Evolutionary conservation across 2,113 vertebrate species (phyloP).

Genomic region (Notarius lentiginosus): DNA sequence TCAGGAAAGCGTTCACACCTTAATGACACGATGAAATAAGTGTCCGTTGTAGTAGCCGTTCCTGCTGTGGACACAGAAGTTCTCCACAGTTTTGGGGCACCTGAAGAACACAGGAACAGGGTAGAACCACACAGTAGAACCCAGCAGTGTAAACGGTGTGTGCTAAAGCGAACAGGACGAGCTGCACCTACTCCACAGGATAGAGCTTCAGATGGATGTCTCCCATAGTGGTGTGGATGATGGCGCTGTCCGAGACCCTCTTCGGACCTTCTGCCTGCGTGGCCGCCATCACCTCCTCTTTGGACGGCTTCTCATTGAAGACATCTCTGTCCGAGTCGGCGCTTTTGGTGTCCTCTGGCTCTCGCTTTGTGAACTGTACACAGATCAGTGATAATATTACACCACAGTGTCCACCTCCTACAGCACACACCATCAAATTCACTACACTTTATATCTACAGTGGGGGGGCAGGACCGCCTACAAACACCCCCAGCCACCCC

Average conservation of each 20-base stretch:
- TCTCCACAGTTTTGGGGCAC: conserved; percentile 98
- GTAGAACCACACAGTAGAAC: too few species aligned
- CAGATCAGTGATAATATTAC: not conserved
- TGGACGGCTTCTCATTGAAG: conserved; percentile 98
- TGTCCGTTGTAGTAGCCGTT: conserved; percentile 96
- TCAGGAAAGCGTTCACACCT: conserved; percentile 69
- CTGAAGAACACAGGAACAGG: conserved; percentile 61
- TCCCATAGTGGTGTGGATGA: conserved; percentile 98
- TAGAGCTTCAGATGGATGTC: conserved; percentile 98
- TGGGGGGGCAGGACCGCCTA: not conserved
- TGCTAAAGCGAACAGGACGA: too few species aligned
- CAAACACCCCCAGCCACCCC: not conserved
- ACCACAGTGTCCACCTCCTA: not conserved
- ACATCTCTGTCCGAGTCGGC: conserved; percentile 97
- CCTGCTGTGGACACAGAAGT: conserved; percentile 97
- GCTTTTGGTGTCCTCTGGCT: conserved; percentile 96
- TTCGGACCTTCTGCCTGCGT: conserved; percentile 98
- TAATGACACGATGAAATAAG: conserved; percentile 95
- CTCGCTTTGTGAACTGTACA: conserved; percentile 89
- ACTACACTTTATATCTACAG: too few species aligned
- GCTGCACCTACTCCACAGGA: conserved; percentile 88
- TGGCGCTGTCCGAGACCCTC: conserved; percentile 94
- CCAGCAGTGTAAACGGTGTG: not conserved
- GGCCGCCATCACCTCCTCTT: conserved; percentile 99
- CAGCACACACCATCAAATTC: not conserved